Evolutionary conservation across 2,113 vertebrate genomes (phyloP).

Genomic region (Orientallactaga bullata): DNA sequence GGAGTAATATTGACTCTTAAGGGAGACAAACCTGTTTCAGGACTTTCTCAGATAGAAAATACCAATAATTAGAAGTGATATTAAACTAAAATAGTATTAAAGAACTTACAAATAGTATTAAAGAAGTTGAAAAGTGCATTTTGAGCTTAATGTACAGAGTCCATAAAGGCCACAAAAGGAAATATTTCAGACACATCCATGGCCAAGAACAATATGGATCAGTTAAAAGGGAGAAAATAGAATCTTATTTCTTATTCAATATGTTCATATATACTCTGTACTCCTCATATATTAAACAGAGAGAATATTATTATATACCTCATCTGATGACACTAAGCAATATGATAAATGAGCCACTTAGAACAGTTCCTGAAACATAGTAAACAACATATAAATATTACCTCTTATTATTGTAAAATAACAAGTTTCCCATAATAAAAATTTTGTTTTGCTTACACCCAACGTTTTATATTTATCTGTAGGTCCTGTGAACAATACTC

Average conservation of each 20-base stretch:
- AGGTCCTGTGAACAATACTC: too few relatives aligned
- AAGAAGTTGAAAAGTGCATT: constrained; percentile 30
- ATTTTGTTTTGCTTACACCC: neutral
- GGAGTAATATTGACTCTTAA: neutral
- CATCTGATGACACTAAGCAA: neutral
- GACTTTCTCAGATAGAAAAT: constrained; percentile 37
- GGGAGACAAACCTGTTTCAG: neutral
- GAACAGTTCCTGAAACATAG: neutral
- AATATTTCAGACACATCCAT: neutral
- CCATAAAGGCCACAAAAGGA: neutral
- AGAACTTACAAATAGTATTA: neutral
- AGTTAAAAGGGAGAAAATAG: neutral
- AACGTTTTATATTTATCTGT: neutral
- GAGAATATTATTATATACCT: neutral
- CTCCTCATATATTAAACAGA: neutral
- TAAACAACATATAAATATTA: neutral
- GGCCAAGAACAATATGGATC: neutral
- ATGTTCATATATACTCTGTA: too few relatives aligned
- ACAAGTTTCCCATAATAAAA: neutral
- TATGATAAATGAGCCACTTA: too few relatives aligned
- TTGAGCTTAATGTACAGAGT: neutral
- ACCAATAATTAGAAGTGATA: neutral
- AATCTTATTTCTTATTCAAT: neutral
- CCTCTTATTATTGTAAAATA: neutral
- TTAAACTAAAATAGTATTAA: neutral